phyloP scores from a whole-genome alignment of 2,113 vertebrate genomes.

The Echinops telfairi region DNA sequence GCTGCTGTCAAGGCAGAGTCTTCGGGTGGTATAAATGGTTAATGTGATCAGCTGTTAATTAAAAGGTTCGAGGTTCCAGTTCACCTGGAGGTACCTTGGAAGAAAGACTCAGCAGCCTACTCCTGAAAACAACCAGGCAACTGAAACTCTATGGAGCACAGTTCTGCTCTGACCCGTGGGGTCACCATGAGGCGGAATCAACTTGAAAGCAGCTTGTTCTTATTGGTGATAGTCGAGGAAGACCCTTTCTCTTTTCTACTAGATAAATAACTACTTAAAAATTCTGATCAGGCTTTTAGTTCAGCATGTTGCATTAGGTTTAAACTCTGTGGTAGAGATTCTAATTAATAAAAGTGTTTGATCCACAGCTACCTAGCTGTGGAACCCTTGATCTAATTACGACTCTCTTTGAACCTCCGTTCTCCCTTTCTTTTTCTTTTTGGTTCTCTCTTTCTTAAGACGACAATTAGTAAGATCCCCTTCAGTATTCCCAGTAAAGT shows the following conservation, averaged over 20 bases:
- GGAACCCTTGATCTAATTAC: background rate
- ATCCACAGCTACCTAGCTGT: background rate
- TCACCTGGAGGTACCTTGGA: background rate
- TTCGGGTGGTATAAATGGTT: background rate
- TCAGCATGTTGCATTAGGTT: background rate
- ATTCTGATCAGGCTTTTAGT: background rate
- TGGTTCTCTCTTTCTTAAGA: conserved; percentile 30
- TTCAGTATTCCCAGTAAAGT: conserved; percentile 35
- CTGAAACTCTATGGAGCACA: background rate
- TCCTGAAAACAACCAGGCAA: background rate
- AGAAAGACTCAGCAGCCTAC: background rate
- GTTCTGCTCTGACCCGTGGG: background rate
- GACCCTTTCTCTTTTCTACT: conserved; percentile 14
- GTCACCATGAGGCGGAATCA: background rate
- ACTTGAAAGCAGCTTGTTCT: background rate
- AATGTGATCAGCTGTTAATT: background rate
- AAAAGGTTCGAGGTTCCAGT: background rate
- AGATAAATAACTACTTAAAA: background rate
- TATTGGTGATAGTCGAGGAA: background rate
- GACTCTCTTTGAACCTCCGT: background rate
- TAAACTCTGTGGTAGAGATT: background rate
- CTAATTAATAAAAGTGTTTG: background rate
- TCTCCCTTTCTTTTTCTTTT: conserved; percentile 6
- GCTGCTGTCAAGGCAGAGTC: background rate
- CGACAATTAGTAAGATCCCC: background rate